These are phyloP conservation scores for Drosophila lutescens DNA, from an alignment of 2,888 invertebrate species.

Conservation along the genomic window DNA sequence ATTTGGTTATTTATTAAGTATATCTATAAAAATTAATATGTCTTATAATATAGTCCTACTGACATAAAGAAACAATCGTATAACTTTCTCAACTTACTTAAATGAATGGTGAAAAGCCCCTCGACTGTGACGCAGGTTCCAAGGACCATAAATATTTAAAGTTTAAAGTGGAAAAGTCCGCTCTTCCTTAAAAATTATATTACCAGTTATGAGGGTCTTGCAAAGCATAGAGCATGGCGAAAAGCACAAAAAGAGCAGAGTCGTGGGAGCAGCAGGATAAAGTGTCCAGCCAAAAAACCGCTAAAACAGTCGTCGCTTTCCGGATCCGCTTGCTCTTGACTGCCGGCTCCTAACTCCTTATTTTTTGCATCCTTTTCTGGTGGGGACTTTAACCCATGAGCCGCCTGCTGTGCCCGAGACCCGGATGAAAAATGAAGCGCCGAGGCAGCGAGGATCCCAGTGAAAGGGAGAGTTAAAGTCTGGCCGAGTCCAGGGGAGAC, in stretches of 20 bases:
- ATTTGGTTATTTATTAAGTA: too few relatives aligned
- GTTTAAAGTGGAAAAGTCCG: slow-evolving; percentile 6
- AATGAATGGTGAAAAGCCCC: too few relatives aligned
- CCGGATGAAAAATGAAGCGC: slow-evolving; percentile 20
- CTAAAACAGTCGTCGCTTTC: slow-evolving; percentile 64
- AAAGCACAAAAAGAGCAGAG: neutral
- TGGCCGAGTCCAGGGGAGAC: slow-evolving; percentile 60
- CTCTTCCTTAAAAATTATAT: neutral
- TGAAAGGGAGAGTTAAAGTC: slow-evolving; percentile 58
- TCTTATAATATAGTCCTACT: too few relatives aligned
- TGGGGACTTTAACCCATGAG: slow-evolving; percentile 22
- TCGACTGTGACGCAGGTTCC: neutral
- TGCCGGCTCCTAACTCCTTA: slow-evolving; percentile 21
- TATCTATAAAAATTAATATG: too few relatives aligned
- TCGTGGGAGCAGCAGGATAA: slow-evolving; percentile 31
- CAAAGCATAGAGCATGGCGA: neutral
- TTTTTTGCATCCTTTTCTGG: slow-evolving; percentile 15
- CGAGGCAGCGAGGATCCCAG: neutral
- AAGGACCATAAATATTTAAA: neutral
- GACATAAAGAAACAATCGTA: too few relatives aligned
- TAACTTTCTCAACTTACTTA: neutral
- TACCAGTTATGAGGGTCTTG: slow-evolving; percentile 15
- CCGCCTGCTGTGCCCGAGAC: slow-evolving; percentile 59
- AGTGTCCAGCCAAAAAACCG: slow-evolving; percentile 55
- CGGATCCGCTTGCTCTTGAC: slow-evolving; percentile 28